Percentiles rank a stretch among this genome's conserved stretches.
phyloP scores from a whole-genome alignment of 2,797 vertebrate species.

The Coregonus ussuriensis region DNA sequence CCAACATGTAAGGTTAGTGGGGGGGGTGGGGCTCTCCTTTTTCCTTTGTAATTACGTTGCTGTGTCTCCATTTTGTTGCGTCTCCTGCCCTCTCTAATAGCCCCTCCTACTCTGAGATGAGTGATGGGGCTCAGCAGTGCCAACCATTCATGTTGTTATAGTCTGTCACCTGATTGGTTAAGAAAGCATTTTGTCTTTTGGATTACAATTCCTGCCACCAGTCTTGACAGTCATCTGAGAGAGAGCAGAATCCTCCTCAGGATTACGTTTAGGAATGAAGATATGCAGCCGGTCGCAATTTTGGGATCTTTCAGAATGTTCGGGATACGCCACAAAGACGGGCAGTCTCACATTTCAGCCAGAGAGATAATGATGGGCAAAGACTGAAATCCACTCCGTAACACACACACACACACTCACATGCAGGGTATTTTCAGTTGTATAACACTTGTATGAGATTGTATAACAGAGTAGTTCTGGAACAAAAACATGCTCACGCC shows the following conservation, averaged over 20 bases:
- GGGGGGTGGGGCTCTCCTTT: background rate
- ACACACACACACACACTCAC: constrained; percentile 20
- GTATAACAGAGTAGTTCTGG: background rate
- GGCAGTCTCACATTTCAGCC: constrained; percentile 2
- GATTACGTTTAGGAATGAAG: constrained; percentile 14
- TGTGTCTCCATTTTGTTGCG: no score
- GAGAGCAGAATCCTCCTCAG: constrained; percentile 9
- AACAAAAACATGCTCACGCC: background rate
- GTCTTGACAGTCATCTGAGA: constrained; percentile 19
- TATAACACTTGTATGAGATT: background rate
- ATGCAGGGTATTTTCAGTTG: no score
- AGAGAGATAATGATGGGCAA: constrained; percentile 25
- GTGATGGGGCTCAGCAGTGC: background rate
- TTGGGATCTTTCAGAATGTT: constrained; percentile 17
- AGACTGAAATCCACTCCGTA: constrained; percentile 29
- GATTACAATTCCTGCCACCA: background rate
- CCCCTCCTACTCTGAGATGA: background rate
- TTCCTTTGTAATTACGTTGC: no score
- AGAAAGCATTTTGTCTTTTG: background rate
- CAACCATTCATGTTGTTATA: background rate
- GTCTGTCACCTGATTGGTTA: background rate
- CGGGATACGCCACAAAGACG: constrained; percentile 9
- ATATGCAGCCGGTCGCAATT: constrained; percentile 12
- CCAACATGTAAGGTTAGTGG: no score
- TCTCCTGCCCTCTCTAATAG: background rate